These are phyloP conservation scores for Helicolenus hilgendorfi DNA, from an alignment of 2,797 vertebrate species.

Conservation along the genomic window DNA sequence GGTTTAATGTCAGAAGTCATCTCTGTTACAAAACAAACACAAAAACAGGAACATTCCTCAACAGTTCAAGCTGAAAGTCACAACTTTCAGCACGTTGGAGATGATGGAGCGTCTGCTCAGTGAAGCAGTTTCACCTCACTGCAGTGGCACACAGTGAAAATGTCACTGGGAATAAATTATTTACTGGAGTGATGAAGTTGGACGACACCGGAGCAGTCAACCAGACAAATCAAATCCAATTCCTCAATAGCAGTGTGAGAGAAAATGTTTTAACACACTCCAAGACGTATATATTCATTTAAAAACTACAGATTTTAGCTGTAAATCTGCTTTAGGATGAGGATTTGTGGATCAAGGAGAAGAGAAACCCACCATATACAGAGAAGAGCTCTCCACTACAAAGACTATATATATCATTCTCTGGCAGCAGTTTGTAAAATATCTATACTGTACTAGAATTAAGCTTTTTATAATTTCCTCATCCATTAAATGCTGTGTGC, in stretches of 20 bases:
- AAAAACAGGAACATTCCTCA: background rate
- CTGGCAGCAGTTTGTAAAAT: slow-evolving; percentile 24
- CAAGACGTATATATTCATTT: background rate
- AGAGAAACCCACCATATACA: background rate
- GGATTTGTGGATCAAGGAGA: slow-evolving; percentile 2
- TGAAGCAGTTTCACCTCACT: slow-evolving; percentile 20
- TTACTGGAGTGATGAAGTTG: slow-evolving; percentile 35
- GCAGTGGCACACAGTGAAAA: slow-evolving; percentile 37
- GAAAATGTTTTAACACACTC: slow-evolving; percentile 7
- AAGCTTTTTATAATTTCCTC: slow-evolving; percentile 40
- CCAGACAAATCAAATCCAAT: slow-evolving; percentile 10
- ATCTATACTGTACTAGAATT: slow-evolving; percentile 41
- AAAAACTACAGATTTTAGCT: background rate
- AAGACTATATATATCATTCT: background rate
- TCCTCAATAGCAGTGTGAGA: background rate
- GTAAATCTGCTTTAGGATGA: background rate
- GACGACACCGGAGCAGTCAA: background rate
- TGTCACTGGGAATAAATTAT: slow-evolving; percentile 61
- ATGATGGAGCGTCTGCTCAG: slow-evolving; percentile 35
- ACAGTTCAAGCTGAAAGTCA: slow-evolving; percentile 1
- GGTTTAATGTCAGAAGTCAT: background rate
- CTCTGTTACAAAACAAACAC: background rate
- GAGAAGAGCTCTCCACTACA: background rate
- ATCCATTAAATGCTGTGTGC: slow-evolving; percentile 24
- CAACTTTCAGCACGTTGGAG: background rate